These are phyloP conservation scores for Aramus guarauna DNA, from an alignment of 2,113 vertebrate species.

Conservation along the genomic window DNA sequence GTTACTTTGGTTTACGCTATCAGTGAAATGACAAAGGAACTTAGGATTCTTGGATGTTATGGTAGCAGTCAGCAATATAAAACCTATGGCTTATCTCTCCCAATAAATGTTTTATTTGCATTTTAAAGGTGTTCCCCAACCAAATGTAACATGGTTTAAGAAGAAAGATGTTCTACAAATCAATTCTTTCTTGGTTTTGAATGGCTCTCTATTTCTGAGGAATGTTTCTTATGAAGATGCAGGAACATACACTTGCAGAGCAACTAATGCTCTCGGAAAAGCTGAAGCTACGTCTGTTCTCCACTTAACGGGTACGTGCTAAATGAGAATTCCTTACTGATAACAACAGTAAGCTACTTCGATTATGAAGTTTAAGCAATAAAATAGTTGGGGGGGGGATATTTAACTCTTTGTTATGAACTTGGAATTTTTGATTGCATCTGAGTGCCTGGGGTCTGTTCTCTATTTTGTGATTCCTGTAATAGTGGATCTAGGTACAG, in stretches of 20 bases:
- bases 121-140: conserved; percentile 80
- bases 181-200: conserved; percentile 58
- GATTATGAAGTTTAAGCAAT: neutral
- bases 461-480: neutral
- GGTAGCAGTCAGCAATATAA: neutral
- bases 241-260: conserved; percentile 82
- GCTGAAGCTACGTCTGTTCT: conserved; percentile 71
- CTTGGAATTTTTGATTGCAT: neutral
- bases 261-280: conserved; percentile 80
- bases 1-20: neutral
- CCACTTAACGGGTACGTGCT: conserved; percentile 73
- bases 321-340: neutral
- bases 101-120: neutral
- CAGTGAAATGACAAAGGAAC: neutral
- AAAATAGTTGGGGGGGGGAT: neutral
- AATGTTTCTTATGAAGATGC: conserved; percentile 75
- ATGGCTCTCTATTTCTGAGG: conserved; percentile 81
- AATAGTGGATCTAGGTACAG: neutral
- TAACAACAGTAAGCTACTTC: neutral
- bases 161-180: conserved; percentile 54
- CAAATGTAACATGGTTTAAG: conserved; percentile 79
- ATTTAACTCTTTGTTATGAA: neutral
- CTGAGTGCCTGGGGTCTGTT: neutral
- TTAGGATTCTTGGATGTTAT: accelerated
- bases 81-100: neutral